Base-by-base conservation (phyloP, 2,888 invertebrate species). In the Hirtodrosophila trivittata region DNA sequence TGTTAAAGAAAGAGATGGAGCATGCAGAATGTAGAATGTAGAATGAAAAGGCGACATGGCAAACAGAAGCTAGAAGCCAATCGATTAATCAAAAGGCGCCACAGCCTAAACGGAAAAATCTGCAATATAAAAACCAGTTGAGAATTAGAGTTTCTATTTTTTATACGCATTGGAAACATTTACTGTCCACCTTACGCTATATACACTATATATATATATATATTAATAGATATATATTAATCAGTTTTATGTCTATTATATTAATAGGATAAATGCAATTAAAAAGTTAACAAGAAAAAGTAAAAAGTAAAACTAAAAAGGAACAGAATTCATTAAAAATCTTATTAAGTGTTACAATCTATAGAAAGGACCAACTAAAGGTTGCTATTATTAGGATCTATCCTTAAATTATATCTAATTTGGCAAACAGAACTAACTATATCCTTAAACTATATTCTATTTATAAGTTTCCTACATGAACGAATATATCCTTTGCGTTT, bases 181-280 rank as follows among this genome's bases (percentile, higher is more conserved):
- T 28, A 28, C n/a, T 4, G 13, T 10, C 25, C 5, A 26, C 12
- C 8, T 14, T 7, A 9, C 8, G 28, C 13, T 3, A 14, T 12
- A 66, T 37, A 57, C 45, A 66, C 50, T 42, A 47, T 30, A 21
- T 12, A 47, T 13, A 52, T n/a, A 37, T 14, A 47, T 45, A 46
- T 42, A 32, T 8, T 32, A 49, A 58, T 39, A 28, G 9, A 28
- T n/a, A 28, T 28, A 28, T 28, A 28, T 54, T 57, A 64, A 58
- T 73, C 75, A 63, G 69, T 81, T 75, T 66, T 83, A 83, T 63
- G 80, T 86, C 84, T 81, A 81, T 86, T 81, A 81, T 78, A 81
- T 83, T 86, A 86, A 81, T 81, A 81, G 80, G 84, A 57, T 81
- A 69, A 71, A 62, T 16, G 7, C 39, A 41, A 51, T 32, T 37